Evolutionary conservation across 2,797 vertebrate species (phyloP).

Genomic region (Gymnothorax reevesii): DNA sequence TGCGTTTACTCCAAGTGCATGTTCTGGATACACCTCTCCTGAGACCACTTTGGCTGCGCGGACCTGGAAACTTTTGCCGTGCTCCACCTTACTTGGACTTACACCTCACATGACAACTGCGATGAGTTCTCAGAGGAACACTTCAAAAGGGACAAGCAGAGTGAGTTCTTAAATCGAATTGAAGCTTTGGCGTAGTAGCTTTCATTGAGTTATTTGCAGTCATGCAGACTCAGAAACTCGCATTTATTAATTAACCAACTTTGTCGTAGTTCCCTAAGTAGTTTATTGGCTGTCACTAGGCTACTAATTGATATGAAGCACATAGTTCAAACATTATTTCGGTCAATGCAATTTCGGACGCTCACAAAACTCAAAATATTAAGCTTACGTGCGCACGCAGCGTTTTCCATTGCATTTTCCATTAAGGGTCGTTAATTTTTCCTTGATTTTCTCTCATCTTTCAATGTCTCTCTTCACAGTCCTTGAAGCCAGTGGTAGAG

Average conservation of each 20-base stretch:
- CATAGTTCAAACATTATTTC: background rate
- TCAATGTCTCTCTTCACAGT: constrained; percentile 48
- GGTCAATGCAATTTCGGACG: background rate
- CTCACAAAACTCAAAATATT: background rate
- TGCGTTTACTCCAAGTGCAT: background rate
- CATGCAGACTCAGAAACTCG: background rate
- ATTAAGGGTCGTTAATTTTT: background rate
- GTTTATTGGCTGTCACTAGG: too few species aligned
- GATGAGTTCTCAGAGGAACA: constrained; percentile 17
- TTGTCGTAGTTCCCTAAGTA: background rate
- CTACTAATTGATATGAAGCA: background rate
- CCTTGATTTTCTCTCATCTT: background rate
- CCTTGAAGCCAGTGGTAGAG: constrained; percentile 76
- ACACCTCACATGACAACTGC: background rate
- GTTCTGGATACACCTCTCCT: background rate
- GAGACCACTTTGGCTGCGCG: background rate
- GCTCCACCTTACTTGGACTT: background rate
- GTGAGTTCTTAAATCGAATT: constrained; percentile 12
- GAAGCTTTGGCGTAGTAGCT: background rate
- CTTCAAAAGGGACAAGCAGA: constrained; percentile 18
- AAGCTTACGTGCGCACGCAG: background rate
- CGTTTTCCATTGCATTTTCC: background rate
- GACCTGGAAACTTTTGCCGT: background rate
- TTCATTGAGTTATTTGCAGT: background rate
- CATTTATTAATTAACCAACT: background rate